Evolutionary conservation across 2,888 invertebrate genomes (phyloP).

Genomic region (Nomada ferruginata): DNA sequence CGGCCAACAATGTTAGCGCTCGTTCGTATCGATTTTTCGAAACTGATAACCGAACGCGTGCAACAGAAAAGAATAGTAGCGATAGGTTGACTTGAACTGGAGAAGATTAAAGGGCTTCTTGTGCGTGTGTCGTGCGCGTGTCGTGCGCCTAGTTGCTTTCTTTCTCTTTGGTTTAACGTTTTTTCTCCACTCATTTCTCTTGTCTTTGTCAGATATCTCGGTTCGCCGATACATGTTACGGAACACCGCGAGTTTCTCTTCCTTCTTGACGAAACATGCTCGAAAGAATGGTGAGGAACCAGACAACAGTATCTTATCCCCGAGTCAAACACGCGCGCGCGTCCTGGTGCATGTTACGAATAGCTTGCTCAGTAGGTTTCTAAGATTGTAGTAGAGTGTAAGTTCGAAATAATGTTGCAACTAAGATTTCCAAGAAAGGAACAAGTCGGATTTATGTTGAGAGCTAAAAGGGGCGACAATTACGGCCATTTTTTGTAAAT

Average conservation of each 20-base stretch:
- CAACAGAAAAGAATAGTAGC: not conserved
- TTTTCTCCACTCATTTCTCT: not conserved
- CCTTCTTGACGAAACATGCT: not conserved
- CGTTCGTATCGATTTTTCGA: conserved; percentile 34
- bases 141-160: not conserved
- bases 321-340: conserved; percentile 8
- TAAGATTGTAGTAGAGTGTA: conserved; percentile 66
- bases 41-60: not conserved
- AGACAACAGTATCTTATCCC: not conserved
- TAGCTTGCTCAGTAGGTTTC: conserved; percentile 77
- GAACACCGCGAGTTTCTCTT: conserved; percentile 22
- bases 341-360: conserved; percentile 65
- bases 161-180: not conserved
- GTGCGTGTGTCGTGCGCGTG: no score
- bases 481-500: conserved; percentile 66
- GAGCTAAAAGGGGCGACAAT: conserved; percentile 45
- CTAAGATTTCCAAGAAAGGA: conserved; percentile 49
- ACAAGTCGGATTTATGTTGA: conserved; percentile 18
- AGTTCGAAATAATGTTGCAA: conserved; percentile 42
- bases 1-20: conserved; percentile 3
- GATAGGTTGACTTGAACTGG: not conserved
- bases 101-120: no score
- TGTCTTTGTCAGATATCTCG: not conserved
- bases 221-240: not conserved
- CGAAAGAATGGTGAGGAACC: not conserved